phyloP scores from a whole-genome alignment of 2,113 vertebrate genomes.

The Gopherus evgoodei region DNA sequence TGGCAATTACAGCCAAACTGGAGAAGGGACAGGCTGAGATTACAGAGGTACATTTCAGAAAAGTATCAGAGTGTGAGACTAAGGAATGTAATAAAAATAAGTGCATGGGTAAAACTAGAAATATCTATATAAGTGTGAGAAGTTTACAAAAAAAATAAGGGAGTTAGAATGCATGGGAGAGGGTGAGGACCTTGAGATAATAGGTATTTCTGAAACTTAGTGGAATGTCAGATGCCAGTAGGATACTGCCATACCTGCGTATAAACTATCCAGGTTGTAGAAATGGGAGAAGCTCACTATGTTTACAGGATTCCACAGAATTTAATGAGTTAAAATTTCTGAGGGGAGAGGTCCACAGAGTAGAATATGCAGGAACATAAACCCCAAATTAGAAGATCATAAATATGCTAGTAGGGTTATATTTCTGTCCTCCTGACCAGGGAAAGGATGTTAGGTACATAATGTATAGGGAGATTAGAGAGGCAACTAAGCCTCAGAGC shows the following conservation, averaged over 20 bases:
- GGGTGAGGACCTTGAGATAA: background rate
- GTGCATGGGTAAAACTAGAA: background rate
- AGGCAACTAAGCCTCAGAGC: background rate
- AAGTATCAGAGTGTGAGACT: background rate
- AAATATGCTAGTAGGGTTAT: background rate
- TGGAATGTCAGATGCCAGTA: background rate
- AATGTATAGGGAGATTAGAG: background rate
- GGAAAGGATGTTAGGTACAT: background rate
- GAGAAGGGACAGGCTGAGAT: background rate
- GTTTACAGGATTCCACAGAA: background rate
- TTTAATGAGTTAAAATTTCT: background rate
- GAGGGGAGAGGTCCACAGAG: background rate
- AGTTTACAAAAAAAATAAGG: constrained; percentile 4
- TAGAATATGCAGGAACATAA: background rate
- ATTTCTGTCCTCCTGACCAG: background rate
- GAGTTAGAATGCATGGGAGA: background rate
- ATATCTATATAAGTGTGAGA: background rate
- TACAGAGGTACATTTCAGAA: background rate
- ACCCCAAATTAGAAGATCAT: background rate
- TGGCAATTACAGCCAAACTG: background rate
- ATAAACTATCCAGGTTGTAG: background rate
- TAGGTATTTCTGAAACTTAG: background rate
- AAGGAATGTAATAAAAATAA: background rate
- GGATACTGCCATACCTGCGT: background rate
- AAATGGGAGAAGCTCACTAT: background rate